Evolutionary conservation across 30 jellyfish, hydroid and myxozoan species (phyloP).

Genomic region (Catostylus mosaicus): DNA sequence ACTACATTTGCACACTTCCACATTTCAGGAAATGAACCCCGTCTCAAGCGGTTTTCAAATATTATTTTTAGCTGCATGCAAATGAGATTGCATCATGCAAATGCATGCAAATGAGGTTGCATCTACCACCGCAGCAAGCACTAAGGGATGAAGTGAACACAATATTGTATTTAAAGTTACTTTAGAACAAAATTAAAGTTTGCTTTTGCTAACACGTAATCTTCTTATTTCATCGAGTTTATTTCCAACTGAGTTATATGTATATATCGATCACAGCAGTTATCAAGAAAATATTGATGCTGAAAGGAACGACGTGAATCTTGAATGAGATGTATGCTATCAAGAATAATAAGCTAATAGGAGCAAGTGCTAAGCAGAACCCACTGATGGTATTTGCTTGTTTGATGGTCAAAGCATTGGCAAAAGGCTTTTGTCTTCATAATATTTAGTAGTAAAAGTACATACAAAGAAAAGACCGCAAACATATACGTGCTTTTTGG

Average conservation of each 20-base stretch:
- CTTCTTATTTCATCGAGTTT: neutral
- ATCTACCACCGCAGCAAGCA: too few species aligned
- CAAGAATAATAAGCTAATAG: neutral
- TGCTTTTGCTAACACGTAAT: conserved; percentile 12
- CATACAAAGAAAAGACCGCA: conserved; percentile 32
- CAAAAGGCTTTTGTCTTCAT: conserved; percentile 2
- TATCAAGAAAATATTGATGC: neutral
- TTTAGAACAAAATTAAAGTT: conserved; percentile 1
- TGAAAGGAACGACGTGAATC: conserved; percentile 13
- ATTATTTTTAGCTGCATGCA: too few species aligned
- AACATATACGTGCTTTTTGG: too few species aligned
- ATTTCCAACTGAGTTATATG: neutral
- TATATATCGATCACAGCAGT: conserved; percentile 1
- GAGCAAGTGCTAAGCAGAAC: conserved; percentile 7
- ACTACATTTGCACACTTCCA: too few species aligned
- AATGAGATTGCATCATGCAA: too few species aligned
- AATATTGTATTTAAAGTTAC: too few species aligned
- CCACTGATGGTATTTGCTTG: conserved; percentile 6
- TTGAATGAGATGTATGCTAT: conserved; percentile 17
- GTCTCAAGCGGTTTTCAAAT: too few species aligned
- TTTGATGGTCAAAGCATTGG: neutral
- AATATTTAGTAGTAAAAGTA: conserved; percentile 6
- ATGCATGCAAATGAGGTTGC: too few species aligned
- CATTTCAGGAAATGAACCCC: too few species aligned
- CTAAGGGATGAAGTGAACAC: too few species aligned